Conservation (phyloP, 2,888 invertebrate species). For the Scaptomyza caliginosa region DNA sequence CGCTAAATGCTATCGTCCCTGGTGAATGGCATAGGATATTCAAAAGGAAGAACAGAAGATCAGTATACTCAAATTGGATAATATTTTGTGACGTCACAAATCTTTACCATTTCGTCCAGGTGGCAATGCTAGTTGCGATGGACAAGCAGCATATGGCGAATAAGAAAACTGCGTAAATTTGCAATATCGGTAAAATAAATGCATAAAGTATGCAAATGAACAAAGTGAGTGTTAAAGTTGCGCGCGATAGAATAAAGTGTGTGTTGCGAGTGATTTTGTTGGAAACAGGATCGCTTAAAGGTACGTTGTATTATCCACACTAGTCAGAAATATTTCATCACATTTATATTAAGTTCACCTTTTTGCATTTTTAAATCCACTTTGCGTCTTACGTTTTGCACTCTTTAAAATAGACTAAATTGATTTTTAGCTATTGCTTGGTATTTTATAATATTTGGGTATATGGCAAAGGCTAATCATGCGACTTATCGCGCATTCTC, state of each 20-base stretch:
- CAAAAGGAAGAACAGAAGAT: neutral
- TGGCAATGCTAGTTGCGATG: neutral
- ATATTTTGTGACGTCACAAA: neutral
- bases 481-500: slow-evolving; percentile 51
- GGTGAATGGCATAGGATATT: neutral
- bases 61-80: too few relatives aligned
- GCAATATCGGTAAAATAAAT: neutral
- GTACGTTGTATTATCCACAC: neutral
- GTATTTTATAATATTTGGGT: slow-evolving; percentile 56
- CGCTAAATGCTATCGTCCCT: neutral
- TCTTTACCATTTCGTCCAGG: neutral
- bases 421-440: slow-evolving; percentile 9
- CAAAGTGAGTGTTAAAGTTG: neutral
- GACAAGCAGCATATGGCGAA: neutral
- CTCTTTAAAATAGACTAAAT: slow-evolving; percentile 55
- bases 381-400: slow-evolving; percentile 19
- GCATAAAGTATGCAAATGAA: neutral
- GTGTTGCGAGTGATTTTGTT: too few relatives aligned
- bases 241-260: neutral
- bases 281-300: neutral
- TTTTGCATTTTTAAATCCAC: slow-evolving; percentile 47
- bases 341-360: slow-evolving; percentile 42
- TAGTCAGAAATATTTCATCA: neutral
- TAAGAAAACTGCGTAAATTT: neutral
- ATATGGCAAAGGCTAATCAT: slow-evolving; percentile 26